Evolutionary conservation across 1,140 invertebrate genomes (phyloP).

Genomic region (Branchinecta lynchi): DNA sequence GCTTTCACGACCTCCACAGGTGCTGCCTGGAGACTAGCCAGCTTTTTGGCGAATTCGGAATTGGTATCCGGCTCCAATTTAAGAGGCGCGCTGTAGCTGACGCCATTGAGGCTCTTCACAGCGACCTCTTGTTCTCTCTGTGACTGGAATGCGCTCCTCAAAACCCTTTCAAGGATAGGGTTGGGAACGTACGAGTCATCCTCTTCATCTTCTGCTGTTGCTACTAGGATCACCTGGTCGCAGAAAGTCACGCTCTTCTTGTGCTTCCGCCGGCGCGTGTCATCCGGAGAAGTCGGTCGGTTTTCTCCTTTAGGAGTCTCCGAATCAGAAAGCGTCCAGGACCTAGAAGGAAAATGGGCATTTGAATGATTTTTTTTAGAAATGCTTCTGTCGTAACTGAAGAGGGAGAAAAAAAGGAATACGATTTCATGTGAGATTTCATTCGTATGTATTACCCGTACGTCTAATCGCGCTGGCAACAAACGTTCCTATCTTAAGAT

Average conservation of each 20-base stretch:
- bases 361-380: no score
- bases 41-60: constrained; percentile 19
- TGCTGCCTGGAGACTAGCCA: constrained; percentile 14
- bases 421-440: no score
- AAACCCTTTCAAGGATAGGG: constrained; percentile 68
- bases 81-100: constrained; percentile 3
- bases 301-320: not conserved
- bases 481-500: no score
- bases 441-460: no score
- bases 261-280: constrained; percentile 23
- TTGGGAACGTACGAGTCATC: constrained; percentile 74
- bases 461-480: no score
- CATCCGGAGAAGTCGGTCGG: not conserved
- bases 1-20: constrained; percentile 15
- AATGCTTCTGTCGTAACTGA: no score
- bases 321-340: not conserved
- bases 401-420: no score
- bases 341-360: not conserved
- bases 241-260: constrained; percentile 89
- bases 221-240: constrained; percentile 77
- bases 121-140: constrained; percentile 47
- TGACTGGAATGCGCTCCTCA: constrained; percentile 61
- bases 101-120: constrained; percentile 31
- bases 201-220: constrained; percentile 76
- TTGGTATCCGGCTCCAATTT: constrained; percentile 15